A percentile compares a stretch with the other conserved stretches of the same genome.
These are phyloP conservation scores for Odontophorus gujanensis DNA, from an alignment of 2,113 vertebrate genomes.

Conservation along the genomic window DNA sequence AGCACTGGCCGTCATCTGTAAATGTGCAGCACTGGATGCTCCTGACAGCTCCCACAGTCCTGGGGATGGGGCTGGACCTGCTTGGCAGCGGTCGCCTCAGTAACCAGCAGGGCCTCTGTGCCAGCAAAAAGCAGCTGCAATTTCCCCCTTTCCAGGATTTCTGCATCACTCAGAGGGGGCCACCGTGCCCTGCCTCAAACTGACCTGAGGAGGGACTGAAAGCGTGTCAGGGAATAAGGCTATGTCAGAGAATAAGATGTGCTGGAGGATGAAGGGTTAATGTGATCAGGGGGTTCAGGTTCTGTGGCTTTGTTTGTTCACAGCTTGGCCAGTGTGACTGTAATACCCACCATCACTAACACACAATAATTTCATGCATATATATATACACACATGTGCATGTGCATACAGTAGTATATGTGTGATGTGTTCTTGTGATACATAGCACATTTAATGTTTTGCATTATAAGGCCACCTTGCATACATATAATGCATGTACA, in stretches of 20 bases:
- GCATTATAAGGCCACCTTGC: neutral
- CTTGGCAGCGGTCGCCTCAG: conserved; percentile 1
- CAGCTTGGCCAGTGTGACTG: neutral
- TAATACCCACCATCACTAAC: neutral
- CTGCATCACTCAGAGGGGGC: neutral
- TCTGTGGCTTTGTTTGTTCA: neutral
- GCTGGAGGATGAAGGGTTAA: neutral
- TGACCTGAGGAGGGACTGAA: neutral
- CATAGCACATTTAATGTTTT: too few relatives aligned
- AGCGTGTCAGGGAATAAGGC: neutral
- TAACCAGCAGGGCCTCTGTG: neutral
- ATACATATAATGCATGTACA: neutral
- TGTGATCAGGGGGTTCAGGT: neutral
- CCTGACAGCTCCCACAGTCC: neutral
- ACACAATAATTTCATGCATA: neutral
- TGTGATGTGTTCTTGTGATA: neutral
- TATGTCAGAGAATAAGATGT: neutral
- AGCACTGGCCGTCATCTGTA: neutral
- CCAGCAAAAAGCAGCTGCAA: neutral
- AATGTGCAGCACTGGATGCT: conserved; percentile 21
- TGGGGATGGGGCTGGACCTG: neutral
- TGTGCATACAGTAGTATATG: neutral
- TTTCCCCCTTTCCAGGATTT: neutral
- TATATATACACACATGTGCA: neutral
- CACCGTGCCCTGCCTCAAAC: neutral